phyloP scores from a whole-genome alignment of 2,888 invertebrate genomes.

The Prosapia bicincta region DNA sequence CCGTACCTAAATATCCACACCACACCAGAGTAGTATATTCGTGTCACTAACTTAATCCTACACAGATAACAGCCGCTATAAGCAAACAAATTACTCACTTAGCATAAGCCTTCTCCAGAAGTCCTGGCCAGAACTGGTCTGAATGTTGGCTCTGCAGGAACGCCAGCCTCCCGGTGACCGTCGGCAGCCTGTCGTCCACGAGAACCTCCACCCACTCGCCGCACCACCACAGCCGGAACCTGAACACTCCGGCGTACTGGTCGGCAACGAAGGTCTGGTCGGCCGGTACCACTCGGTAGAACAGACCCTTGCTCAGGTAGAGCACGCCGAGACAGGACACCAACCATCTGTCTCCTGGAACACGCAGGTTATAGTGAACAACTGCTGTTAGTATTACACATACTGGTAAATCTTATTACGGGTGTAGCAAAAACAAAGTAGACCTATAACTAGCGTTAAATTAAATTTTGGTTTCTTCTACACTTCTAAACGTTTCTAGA shows the following conservation, averaged over 20 bases:
- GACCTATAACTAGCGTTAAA: too few relatives aligned
- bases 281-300: conserved; percentile 87
- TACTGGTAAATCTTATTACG: too few relatives aligned
- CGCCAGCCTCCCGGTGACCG: conserved; percentile 79
- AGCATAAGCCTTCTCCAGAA: conserved; percentile 90
- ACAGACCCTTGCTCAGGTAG: conserved; percentile 80
- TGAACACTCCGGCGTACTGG: conserved; percentile 73
- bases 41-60: too few relatives aligned
- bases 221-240: conserved; percentile 92
- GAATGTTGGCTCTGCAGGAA: conserved; percentile 79
- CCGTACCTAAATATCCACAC: too few relatives aligned
- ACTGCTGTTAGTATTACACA: too few relatives aligned
- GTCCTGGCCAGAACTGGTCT: conserved; percentile 84
- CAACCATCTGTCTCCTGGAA: conserved; percentile 84
- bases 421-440: too few relatives aligned
- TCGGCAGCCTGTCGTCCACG: conserved; percentile 86
- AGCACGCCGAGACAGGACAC: conserved; percentile 84
- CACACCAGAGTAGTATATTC: too few relatives aligned
- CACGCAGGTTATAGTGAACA: too few relatives aligned
- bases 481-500: too few relatives aligned
- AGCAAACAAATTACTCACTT: conserved; percentile 58
- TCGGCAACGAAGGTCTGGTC: conserved; percentile 69
- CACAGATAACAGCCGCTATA: too few relatives aligned
- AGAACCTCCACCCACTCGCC: conserved; percentile 89
- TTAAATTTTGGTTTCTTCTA: too few relatives aligned